These are phyloP conservation scores for Leucophenga montana DNA, from an alignment of 2,888 invertebrate species.

Conservation along the genomic window DNA sequence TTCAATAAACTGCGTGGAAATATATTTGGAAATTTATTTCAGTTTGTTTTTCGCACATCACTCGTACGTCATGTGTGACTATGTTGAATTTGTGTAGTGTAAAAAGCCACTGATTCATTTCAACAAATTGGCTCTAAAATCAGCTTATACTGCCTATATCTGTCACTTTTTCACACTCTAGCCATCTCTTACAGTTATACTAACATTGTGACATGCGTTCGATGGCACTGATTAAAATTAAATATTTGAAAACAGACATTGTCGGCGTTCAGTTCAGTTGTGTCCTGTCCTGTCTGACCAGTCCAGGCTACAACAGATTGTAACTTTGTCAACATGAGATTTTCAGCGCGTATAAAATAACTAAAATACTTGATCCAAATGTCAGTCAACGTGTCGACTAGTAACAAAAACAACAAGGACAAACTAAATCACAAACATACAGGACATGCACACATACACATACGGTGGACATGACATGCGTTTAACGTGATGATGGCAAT, in stretches of 20 bases:
- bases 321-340: conserved; percentile 53
- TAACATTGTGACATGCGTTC: background rate
- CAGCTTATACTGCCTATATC: too few relatives aligned
- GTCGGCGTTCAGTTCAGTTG: too few relatives aligned
- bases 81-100: background rate
- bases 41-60: background rate
- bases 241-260: conserved; percentile 52
- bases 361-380: conserved; percentile 31
- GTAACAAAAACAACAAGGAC: conserved; percentile 41
- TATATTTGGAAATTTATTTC: background rate
- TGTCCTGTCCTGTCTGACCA: too few relatives aligned
- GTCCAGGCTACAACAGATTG: conserved; percentile 35
- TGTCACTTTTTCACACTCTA: too few relatives aligned
- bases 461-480: conserved; percentile 56
- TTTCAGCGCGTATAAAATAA: conserved; percentile 39
- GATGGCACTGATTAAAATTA: conserved; percentile 63
- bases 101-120: conserved; percentile 21
- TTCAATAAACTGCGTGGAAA: background rate
- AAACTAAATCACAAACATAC: background rate
- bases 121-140: conserved; percentile 16
- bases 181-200: too few relatives aligned
- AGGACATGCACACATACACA: conserved; percentile 23
- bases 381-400: conserved; percentile 58
- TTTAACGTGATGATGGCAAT: conserved; percentile 62
- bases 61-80: conserved; percentile 18